phyloP scores from a whole-genome alignment of 2,888 invertebrate species.

The Polymixis lichenea region DNA sequence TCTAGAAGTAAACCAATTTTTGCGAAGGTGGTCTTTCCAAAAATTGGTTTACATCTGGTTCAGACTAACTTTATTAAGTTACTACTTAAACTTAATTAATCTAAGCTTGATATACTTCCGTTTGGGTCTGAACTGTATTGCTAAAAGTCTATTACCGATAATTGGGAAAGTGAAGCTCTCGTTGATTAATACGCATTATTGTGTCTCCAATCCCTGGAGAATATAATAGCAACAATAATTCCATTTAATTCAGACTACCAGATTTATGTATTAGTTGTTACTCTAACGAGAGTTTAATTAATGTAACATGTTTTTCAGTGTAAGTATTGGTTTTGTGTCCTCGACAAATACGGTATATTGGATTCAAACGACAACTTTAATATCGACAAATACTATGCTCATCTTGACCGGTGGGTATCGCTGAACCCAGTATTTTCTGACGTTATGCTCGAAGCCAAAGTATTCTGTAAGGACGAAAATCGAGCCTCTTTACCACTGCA shows the following conservation, averaged over 20 bases:
- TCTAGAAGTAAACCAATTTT: neutral
- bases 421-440: conserved; percentile 76
- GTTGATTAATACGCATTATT: neutral
- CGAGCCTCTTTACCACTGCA: conserved; percentile 66
- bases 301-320: conserved; percentile 70
- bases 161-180: too few relatives aligned
- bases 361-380: conserved; percentile 63
- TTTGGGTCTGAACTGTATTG: too few relatives aligned
- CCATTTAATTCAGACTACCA: too few relatives aligned
- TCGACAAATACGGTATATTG: conserved; percentile 75
- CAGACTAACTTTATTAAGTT: too few relatives aligned
- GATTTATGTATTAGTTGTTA: too few relatives aligned
- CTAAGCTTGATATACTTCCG: too few relatives aligned
- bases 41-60: too few relatives aligned
- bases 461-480: conserved; percentile 70
- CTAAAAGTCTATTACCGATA: too few relatives aligned
- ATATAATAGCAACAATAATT: neutral
- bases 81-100: too few relatives aligned
- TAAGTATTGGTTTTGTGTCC: conserved; percentile 76
- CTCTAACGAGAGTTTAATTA: neutral
- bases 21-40: neutral
- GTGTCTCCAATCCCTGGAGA: neutral
- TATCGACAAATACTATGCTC: conserved; percentile 74
- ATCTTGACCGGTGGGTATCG: conserved; percentile 79
- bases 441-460: conserved; percentile 73